Percentiles rank a stretch among this genome's conserved stretches.
Conservation (phyloP, 2,113 vertebrate genomes). For the Ammospiza nelsoni region DNA sequence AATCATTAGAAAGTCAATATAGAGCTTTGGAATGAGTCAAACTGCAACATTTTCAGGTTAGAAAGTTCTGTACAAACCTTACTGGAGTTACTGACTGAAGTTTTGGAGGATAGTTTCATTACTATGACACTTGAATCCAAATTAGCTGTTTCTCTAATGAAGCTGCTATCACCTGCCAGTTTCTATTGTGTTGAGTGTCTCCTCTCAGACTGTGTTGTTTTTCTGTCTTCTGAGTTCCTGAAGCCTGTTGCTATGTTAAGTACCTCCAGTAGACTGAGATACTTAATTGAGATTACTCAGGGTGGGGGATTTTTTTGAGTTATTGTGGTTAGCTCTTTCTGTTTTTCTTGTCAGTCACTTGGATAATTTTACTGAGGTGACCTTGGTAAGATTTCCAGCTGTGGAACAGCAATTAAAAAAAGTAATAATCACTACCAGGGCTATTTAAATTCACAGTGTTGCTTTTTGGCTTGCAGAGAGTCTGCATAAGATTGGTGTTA, state of each 20-base stretch:
- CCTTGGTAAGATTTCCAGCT: slow-evolving; percentile 3
- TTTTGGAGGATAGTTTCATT: not conserved
- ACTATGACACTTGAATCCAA: not conserved
- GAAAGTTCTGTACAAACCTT: not conserved
- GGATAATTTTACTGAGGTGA: not conserved
- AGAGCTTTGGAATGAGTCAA: not conserved
- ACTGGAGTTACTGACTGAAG: not conserved
- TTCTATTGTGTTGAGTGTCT: not conserved
- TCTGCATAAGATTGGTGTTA: not conserved
- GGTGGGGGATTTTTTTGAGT: not conserved
- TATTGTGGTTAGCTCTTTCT: not conserved
- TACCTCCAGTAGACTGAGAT: not conserved
- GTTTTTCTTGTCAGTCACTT: not conserved
- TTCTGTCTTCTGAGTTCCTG: not conserved
- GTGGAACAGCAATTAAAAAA: slow-evolving; percentile 2
- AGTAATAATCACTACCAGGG: not conserved
- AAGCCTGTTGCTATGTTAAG: not conserved
- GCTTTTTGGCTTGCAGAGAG: not conserved
- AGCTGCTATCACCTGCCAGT: not conserved
- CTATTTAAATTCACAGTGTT: not conserved
- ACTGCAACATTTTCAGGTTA: not conserved
- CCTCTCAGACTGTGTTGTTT: not conserved
- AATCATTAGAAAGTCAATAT: not conserved
- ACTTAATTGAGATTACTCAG: not conserved
- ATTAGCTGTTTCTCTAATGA: slow-evolving; percentile 9